Percentiles rank a stretch among this genome's conserved stretches.
Evolutionary conservation across 2,113 vertebrate genomes (phyloP).

Genomic region (Protomyctophum bolini): DNA sequence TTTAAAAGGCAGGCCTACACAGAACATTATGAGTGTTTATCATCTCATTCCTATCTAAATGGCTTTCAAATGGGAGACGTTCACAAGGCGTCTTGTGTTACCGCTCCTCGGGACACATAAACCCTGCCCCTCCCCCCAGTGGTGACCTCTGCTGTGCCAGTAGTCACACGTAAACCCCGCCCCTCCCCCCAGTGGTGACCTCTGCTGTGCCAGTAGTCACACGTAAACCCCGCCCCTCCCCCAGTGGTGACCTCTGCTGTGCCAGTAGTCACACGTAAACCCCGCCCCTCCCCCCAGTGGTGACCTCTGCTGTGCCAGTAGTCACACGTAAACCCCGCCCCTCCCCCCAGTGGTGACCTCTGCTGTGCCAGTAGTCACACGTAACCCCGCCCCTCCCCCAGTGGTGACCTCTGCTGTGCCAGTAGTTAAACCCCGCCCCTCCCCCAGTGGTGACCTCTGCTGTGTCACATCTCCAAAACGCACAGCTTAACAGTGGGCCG

Average conservation of each 20-base stretch:
- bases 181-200: too few species aligned
- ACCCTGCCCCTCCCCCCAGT: conserved; percentile 19
- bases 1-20: background rate
- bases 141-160: too few species aligned
- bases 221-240: conserved; percentile 39
- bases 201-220: too few species aligned
- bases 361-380: conserved; percentile 10
- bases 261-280: conserved; percentile 16
- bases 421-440: conserved; percentile 31
- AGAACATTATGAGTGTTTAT: conserved; percentile 34
- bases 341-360: too few species aligned
- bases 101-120: conserved; percentile 31
- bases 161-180: too few species aligned
- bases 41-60: conserved; percentile 49
- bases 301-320: background rate
- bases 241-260: background rate
- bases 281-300: too few species aligned
- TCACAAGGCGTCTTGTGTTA: conserved; percentile 26
- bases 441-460: background rate
- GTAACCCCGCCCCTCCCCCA: too few species aligned
- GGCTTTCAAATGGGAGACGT: conserved; percentile 35
- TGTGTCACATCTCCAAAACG: too few species aligned
- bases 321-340: too few species aligned
- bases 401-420: background rate
- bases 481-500: too few species aligned